phyloP scores from a whole-genome alignment of 1,140 invertebrate species.

The Halesus radiatus region DNA sequence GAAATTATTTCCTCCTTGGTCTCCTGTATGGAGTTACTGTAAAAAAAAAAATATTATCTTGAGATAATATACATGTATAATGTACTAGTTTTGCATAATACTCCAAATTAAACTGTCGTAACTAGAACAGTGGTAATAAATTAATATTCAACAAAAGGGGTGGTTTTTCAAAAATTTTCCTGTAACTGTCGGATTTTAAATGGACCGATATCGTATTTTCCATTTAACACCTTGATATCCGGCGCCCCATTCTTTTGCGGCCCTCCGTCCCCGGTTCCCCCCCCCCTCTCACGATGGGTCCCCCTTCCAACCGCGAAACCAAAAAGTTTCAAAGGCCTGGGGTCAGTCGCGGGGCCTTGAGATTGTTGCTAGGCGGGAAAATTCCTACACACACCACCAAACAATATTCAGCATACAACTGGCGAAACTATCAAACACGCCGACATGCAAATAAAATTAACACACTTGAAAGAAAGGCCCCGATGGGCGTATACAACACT shows the following conservation, averaged over 20 bases:
- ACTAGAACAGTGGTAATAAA: too few relatives aligned
- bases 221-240: constrained; percentile 5
- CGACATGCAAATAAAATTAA: neutral
- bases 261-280: neutral
- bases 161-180: too few relatives aligned
- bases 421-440: neutral
- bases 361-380: constrained; percentile 33
- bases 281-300: neutral
- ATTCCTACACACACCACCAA: constrained; percentile 17
- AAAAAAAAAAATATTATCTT: too few relatives aligned
- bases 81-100: too few relatives aligned
- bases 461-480: neutral
- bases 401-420: neutral
- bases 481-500: neutral
- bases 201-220: neutral
- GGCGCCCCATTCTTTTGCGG: neutral
- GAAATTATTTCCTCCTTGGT: too few relatives aligned
- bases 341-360: constrained; percentile 27
- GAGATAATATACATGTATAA: too few relatives aligned
- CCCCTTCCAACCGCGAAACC: neutral
- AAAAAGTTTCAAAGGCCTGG: constrained; percentile 30
- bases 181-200: neutral
- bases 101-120: too few relatives aligned
- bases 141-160: too few relatives aligned
- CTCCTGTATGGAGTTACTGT: too few relatives aligned